phyloP scores from a whole-genome alignment of 2,113 vertebrate genomes.

The Antigone vipio region DNA sequence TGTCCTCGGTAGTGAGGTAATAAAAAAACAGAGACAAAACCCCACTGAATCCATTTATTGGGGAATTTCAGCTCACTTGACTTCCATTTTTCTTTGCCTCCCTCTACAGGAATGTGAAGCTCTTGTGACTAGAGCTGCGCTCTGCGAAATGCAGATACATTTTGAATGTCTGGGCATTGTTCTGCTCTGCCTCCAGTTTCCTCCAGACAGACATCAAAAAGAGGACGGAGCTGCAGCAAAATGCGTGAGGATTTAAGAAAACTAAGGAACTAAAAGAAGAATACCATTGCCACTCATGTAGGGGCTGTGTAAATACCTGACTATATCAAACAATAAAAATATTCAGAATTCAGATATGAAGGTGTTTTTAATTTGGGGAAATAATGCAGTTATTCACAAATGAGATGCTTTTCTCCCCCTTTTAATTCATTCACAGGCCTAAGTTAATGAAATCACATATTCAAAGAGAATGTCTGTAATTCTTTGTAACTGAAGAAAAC shows the following conservation, averaged over 20 bases:
- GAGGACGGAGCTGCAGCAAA: background rate
- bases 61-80: background rate
- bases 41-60: background rate
- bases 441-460: background rate
- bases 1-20: background rate
- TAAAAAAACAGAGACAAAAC: rapidly evolving
- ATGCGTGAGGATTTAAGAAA: background rate
- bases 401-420: background rate
- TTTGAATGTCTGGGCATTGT: background rate
- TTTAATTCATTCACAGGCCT: background rate
- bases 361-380: background rate
- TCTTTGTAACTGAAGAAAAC: background rate
- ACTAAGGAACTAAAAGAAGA: background rate
- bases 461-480: background rate
- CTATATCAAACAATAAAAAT: background rate
- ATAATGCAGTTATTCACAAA: background rate
- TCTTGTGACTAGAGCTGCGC: background rate
- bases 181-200: background rate
- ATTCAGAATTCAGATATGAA: background rate
- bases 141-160: background rate
- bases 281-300: background rate
- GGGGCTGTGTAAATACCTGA: background rate
- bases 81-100: background rate
- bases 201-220: background rate
- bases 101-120: background rate